Conservation (phyloP, 1,140 invertebrate species). For the Trichoplusia ni region DNA sequence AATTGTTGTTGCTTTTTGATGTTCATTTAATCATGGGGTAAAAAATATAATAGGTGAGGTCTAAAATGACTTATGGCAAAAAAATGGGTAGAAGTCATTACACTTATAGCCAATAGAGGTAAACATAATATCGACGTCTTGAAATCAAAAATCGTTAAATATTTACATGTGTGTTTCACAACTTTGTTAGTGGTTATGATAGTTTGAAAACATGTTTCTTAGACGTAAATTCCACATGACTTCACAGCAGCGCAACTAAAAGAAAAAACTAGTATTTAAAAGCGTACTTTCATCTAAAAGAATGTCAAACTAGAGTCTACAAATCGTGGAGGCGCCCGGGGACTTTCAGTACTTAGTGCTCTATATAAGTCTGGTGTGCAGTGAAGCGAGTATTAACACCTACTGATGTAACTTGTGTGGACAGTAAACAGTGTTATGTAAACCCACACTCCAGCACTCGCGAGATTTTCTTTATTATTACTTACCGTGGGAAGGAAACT, state of each 20-base stretch:
- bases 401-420: neutral
- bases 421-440: slow-evolving; percentile 4
- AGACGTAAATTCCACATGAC: neutral
- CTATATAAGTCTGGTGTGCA: slow-evolving; percentile 12
- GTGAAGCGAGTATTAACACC: slow-evolving; percentile 2
- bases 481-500: too few species aligned
- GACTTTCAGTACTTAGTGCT: slow-evolving; percentile 27
- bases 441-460: neutral
- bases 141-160: too few species aligned
- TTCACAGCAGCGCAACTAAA: neutral
- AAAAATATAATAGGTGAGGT: too few species aligned
- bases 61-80: too few species aligned
- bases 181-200: too few species aligned
- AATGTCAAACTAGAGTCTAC: slow-evolving; percentile 26
- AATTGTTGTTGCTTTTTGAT: too few species aligned
- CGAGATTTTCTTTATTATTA: neutral
- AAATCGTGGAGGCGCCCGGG: slow-evolving; percentile 12
- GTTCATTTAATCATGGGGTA: too few species aligned
- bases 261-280: neutral
- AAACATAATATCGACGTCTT: too few species aligned
- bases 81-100: too few species aligned
- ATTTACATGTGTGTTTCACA: too few species aligned
- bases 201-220: neutral
- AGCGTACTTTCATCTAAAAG: slow-evolving; percentile 16
- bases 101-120: too few species aligned